Base-by-base conservation (phyloP, 2,797 vertebrate species). In the Oreochromis mossambicus region DNA sequence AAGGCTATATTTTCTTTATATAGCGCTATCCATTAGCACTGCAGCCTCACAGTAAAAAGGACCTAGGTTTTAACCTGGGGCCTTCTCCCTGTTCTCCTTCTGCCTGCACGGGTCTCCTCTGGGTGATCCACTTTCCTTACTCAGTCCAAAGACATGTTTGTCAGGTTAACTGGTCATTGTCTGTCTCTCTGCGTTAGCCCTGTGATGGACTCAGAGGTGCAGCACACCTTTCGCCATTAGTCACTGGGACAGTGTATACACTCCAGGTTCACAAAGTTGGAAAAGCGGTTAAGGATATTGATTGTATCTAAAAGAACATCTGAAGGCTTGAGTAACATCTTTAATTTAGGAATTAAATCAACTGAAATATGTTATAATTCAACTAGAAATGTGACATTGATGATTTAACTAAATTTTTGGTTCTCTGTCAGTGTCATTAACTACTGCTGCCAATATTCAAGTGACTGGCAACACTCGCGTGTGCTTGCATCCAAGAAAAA, bases 131-230 rank as follows among this genome's bases (percentile, higher is more conserved):
- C 68, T 50, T 73, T 73, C 43, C 68, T 73, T 48, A 12, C 43
- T 48, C 68, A 50, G 24, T 26, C 46, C 43, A n/a, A 50, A 50
- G 0, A 0, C 43, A 50, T 50, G 68, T 75, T 50, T 50, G 68
- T 75, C 70, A 75, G 43, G 26, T 73, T 75, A 75, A 75, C 43
- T 75, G 70, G 43, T 13, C 26, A 50, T 50, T 75, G 70, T 75
- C 43, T 75, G 70, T 50, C 70, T 75, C 17, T 50, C 70, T 19
- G 26, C 3, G 43, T 75, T 75, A 75, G 43, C 9, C 70, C 43
- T 50, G 70, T 75, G 70, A 75, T 75, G 26, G 70, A 75, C 70
- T 48, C 66, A 5, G 26, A 73, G 24, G 26, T 75, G 0, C 17
- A 50, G 70, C 43, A 13, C 26, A 48, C 43, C 70, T 75, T 75